Conservation (phyloP, 2,797 vertebrate genomes). For the Emydoidea blandingii region DNA sequence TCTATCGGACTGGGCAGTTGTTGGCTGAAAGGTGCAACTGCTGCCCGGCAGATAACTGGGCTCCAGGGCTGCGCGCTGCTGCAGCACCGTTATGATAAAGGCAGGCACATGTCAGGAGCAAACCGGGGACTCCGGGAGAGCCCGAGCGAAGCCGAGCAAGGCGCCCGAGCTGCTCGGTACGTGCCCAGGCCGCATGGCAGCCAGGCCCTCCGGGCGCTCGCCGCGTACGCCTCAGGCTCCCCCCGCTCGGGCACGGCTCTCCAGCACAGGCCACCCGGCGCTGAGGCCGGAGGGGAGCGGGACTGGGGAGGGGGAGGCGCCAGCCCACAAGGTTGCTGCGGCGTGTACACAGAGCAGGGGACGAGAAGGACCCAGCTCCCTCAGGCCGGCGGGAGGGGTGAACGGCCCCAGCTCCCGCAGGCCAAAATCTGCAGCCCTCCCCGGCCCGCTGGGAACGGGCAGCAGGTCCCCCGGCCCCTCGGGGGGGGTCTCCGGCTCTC, state of each 20-base stretch:
- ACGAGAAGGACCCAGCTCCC: neutral
- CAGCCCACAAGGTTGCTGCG: neutral
- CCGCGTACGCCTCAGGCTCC: no score
- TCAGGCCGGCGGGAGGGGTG: neutral
- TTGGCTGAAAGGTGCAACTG: no score
- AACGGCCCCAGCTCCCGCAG: neutral
- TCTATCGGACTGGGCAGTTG: fast-evolving
- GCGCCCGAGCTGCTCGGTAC: no score
- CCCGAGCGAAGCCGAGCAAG: neutral
- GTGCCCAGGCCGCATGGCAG: neutral
- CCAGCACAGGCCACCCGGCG: neutral
- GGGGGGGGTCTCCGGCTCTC: slow-evolving; percentile 20
- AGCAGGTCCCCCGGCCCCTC: neutral
- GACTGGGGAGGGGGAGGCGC: neutral
- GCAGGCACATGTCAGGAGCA: neutral
- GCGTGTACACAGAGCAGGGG: neutral
- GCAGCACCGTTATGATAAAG: no score
- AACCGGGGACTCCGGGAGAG: neutral
- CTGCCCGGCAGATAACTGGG: no score
- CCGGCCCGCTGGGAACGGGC: neutral
- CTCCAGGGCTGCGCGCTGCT: no score
- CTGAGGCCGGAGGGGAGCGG: neutral
- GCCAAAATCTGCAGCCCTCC: neutral
- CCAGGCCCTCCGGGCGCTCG: neutral
- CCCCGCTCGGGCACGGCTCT: neutral